phyloP scores from a whole-genome alignment of 2,888 invertebrate species.

The Stomorhina lunata region DNA sequence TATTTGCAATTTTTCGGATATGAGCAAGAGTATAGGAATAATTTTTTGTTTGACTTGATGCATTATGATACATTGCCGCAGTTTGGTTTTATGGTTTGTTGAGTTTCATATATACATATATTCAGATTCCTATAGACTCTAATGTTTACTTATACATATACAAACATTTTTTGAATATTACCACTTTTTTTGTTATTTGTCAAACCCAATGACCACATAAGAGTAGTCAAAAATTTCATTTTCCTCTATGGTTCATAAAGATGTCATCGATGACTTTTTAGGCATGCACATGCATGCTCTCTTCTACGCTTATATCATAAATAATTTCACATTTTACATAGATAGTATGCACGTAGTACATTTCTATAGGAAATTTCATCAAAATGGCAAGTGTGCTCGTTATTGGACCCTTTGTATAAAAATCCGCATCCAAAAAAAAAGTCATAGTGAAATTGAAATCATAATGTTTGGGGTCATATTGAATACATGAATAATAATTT shows the following conservation, averaged over 20 bases:
- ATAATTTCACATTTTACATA: background rate
- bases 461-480: conserved; percentile 14
- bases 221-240: conserved; percentile 38
- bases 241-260: conserved; percentile 10
- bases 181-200: background rate
- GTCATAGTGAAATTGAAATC: background rate
- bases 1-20: background rate
- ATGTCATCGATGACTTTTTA: conserved; percentile 33
- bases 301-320: too few species aligned
- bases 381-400: background rate
- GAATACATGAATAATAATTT: background rate
- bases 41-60: conserved; percentile 8
- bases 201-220: conserved; percentile 47
- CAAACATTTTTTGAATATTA: background rate
- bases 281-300: background rate
- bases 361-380: background rate
- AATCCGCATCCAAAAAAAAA: background rate
- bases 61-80: conserved; percentile 59
- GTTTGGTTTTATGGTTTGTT: conserved; percentile 47
- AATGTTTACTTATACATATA: background rate
- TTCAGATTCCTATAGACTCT: background rate
- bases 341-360: background rate
- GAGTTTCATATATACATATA: background rate
- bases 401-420: conserved; percentile 12
- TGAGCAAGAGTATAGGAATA: background rate